Base-by-base conservation (phyloP, 2,888 invertebrate genomes). In the Furcula furcula region DNA sequence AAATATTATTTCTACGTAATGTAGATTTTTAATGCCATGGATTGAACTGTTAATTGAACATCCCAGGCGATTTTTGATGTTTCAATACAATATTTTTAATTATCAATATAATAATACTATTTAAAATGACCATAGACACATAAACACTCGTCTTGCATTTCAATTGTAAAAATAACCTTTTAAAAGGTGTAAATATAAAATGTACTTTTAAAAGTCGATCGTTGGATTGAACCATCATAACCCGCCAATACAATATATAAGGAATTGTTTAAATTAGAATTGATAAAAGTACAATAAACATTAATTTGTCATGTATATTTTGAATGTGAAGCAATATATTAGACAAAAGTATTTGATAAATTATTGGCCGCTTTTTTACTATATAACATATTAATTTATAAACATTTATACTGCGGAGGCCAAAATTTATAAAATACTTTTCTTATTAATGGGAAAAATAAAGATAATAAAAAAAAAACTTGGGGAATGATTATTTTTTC, bases 261-360 rank as follows among this genome's bases (percentile, higher is more conserved):
- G 84, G 82, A 82, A 82, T 84, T 82, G 82, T 78, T 76, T 75
- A 28, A 37, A 58, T 69, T 45, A 58, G 56, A 74, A 68, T 76
- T 75, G 72, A 76, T 73, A 64, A 63, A 66, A 70, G 74, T 76
- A 75, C 72, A 72, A 73, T 66, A 71, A 60, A 61, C 55, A 65
- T 65, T 70, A 53, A 52, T 56, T 71, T 81, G 63, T 72, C 65
- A 43, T 80, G 76, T 84, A 82, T 82, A 77, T 83, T 81, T 86
- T 83, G 78, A 73, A 81, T 79, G 69, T 66, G 71, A 83, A 87
- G 85, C 86, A 87, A 86, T 86, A 86, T 72, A 70, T 74, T 85
- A 86, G 85, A 86, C 79, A 84, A 82, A 77, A 81, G 82, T 82
- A 67, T 84, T 85, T 67, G 54, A 79, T 83, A 77, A 80, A 83